Evolutionary conservation across 1,140 invertebrate species (phyloP), one percentile per base, ranked within the genome.

Genomic region (Physella acuta): DNA sequence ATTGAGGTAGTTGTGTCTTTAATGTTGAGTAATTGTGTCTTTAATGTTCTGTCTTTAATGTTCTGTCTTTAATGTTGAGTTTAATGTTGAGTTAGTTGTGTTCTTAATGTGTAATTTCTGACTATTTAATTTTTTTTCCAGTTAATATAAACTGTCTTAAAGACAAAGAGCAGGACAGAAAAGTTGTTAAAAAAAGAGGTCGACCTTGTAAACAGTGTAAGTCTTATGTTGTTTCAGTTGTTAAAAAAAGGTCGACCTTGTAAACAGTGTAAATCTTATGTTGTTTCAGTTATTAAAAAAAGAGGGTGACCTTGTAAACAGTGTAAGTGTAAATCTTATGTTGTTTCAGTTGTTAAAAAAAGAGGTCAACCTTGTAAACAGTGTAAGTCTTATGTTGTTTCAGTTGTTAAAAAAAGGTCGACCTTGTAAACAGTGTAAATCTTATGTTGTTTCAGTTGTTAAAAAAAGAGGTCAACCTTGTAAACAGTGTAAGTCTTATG

Each of bases 221-320:
- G 20, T 44, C 8, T 44, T 11, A 44, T 44, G 8, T 44, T 44
- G 8, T 8, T 44, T 44, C 20, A 20, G 8, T 44, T 44, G 39
- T 44, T 44, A 11, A 20, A 4, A 2, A 34, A 34, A 58, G 36
- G 11, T 58, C 20, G 33, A 30, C n/a, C 56, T 34, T 34, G 56
- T 34, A 20, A 58, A 33, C 36, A 33, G 17, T 8, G 8, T 33
- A 34, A n/a, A 1, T 1, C 4, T n/a, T 2, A 34, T 34, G 30
- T 20, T 3, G 30, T n/a, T 2, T 16, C n/a, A 3, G 56, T 17
- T 8, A 58, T 16, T 20, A 30, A 16, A 33, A 58, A 34, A 34
- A 14, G 53, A 56, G 31, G 56, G 31, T 34, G 56, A 58, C 56
- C 56, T 58, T 33, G 56, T 58, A 58, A 58, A 58, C 5, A 30